Percentiles rank a stretch among this genome's conserved stretches.
phyloP scores from a whole-genome alignment of 2,888 invertebrate species.

The Rhingia campestris region DNA sequence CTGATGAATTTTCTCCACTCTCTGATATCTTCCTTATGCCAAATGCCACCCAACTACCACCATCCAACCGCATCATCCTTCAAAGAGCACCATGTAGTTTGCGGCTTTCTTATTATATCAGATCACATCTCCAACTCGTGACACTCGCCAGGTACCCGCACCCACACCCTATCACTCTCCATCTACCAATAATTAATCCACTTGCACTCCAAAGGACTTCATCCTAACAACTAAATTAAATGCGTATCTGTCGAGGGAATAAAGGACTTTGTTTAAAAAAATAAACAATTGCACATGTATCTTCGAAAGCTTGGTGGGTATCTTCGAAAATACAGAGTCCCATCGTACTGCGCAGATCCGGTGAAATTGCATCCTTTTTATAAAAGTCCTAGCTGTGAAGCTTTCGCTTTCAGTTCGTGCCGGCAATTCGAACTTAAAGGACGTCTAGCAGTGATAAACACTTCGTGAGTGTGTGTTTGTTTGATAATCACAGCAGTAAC shows the following conservation, averaged over 20 bases:
- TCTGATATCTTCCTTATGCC: conserved; percentile 49
- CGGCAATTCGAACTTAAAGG: conserved; percentile 69
- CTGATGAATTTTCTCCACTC: conserved; percentile 39
- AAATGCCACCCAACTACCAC: conserved; percentile 39
- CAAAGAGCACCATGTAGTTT: conserved; percentile 51
- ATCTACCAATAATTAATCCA: conserved; percentile 41
- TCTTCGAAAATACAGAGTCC: conserved; percentile 46
- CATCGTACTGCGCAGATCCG: conserved; percentile 56
- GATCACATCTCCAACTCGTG: conserved; percentile 28
- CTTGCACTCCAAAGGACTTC: conserved; percentile 50
- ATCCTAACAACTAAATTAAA: conserved; percentile 68
- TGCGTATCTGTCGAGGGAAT: conserved; percentile 48
- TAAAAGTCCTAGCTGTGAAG: conserved; percentile 61
- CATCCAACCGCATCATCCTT: conserved; percentile 45
- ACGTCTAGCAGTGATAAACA: background rate
- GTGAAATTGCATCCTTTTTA: conserved; percentile 39
- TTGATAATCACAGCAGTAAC: background rate
- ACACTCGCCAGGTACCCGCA: conserved; percentile 46
- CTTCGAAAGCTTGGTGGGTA: conserved; percentile 46
- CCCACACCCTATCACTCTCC: conserved; percentile 22
- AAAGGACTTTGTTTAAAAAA: background rate
- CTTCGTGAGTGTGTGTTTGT: background rate
- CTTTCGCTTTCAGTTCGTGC: conserved; percentile 74
- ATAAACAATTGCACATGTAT: conserved; percentile 15
- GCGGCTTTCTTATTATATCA: conserved; percentile 59